Conservation (phyloP, 2,113 vertebrate genomes). For the Heloderma charlesbogerti region DNA sequence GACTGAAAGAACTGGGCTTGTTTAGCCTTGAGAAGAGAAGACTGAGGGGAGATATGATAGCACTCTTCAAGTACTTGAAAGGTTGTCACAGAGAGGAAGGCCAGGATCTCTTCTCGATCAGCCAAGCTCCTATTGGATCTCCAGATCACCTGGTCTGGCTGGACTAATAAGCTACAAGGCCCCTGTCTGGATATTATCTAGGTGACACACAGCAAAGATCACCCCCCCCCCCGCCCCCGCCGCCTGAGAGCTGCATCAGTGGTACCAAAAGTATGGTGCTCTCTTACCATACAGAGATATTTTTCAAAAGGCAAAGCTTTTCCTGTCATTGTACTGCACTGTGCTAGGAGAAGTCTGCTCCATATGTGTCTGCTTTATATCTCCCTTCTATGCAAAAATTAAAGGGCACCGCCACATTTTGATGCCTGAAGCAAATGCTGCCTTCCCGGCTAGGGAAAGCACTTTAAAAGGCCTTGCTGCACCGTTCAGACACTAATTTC, state of each 20-base stretch:
- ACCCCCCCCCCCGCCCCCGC: background rate
- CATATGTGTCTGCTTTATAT: background rate
- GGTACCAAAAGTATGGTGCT: background rate
- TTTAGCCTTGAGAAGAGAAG: too few species aligned
- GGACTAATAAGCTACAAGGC: background rate
- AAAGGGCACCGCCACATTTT: background rate
- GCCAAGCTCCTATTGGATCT: too few species aligned
- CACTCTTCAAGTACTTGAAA: too few species aligned
- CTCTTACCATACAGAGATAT: background rate
- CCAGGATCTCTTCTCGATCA: too few species aligned
- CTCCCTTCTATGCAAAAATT: background rate
- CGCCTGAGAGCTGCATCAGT: background rate
- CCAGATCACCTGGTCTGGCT: too few species aligned
- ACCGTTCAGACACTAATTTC: background rate
- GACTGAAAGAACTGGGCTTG: too few species aligned
- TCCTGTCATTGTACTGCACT: background rate
- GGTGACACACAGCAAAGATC: background rate
- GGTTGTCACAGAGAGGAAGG: too few species aligned
- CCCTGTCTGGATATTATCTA: background rate
- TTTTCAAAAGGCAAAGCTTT: background rate
- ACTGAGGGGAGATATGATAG: too few species aligned
- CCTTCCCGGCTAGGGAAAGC: too few species aligned
- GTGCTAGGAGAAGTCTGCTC: background rate
- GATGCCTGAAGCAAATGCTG: background rate
- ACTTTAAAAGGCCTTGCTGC: too few species aligned